Evolutionary conservation across 2,113 vertebrate species (phyloP).

Genomic region (Cynocephalus volans): DNA sequence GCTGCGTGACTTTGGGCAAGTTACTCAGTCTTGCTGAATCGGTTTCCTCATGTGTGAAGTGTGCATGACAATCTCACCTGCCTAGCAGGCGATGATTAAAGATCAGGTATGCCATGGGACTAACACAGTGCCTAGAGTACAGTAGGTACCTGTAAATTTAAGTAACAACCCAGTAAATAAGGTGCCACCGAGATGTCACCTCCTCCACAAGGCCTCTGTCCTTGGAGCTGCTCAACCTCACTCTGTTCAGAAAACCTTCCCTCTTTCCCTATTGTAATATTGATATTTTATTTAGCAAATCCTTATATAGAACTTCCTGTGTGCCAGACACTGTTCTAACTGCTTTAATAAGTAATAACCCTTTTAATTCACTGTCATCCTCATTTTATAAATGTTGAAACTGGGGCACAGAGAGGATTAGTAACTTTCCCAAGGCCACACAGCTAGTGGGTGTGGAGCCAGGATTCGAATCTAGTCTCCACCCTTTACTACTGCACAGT

Average conservation of each 20-base stretch:
- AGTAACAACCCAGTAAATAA: background rate
- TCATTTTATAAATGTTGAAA: background rate
- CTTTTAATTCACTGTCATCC: background rate
- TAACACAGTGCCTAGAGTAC: fast-evolving
- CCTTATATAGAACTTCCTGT: background rate
- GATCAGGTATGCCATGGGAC: fast-evolving
- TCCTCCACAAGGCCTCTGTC: background rate
- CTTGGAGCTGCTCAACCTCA: fast-evolving
- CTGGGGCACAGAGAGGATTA: background rate
- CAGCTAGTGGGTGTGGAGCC: background rate
- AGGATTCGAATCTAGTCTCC: background rate
- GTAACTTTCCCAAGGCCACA: background rate
- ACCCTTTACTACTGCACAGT: background rate
- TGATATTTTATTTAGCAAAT: background rate
- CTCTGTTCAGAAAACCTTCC: background rate
- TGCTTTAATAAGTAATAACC: background rate
- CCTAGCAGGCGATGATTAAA: fast-evolving
- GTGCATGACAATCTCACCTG: background rate
- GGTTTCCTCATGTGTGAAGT: background rate
- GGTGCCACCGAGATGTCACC: background rate
- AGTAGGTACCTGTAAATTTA: fast-evolving
- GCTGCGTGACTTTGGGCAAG: background rate
- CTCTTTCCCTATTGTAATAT: fast-evolving
- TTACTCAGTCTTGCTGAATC: background rate
- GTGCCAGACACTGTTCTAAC: background rate